Percentiles rank a stretch among this genome's conserved stretches.
These are phyloP conservation scores for Limnephilus auricula DNA, from an alignment of 2,888 invertebrate species.

Conservation along the genomic window DNA sequence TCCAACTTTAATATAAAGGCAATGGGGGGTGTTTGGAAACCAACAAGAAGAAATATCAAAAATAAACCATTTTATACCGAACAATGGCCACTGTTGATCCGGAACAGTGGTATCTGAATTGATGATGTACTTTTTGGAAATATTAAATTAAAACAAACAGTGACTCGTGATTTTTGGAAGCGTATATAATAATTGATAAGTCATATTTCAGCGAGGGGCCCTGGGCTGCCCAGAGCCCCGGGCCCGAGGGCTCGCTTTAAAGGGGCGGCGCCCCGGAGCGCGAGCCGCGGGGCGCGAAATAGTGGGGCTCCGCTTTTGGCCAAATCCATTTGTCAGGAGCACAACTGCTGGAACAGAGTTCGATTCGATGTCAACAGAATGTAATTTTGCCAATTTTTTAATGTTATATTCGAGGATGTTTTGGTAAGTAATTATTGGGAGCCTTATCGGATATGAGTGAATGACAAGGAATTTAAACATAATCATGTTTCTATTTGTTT, in stretches of 20 bases:
- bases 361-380: constrained; percentile 37
- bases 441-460: not conserved
- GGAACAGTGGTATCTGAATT: constrained; percentile 17
- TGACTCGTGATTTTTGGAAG: constrained; percentile 60
- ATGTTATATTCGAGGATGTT: not conserved
- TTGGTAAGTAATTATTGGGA: not conserved
- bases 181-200: constrained; percentile 60
- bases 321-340: constrained; percentile 54
- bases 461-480: not conserved
- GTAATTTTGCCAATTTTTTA: constrained; percentile 30
- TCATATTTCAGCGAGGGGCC: constrained; percentile 51
- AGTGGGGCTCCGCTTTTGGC: constrained; percentile 24
- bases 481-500: not conserved
- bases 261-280: constrained; percentile 44
- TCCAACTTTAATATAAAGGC: constrained; percentile 57
- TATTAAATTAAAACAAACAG: constrained; percentile 65
- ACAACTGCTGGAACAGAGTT: constrained; percentile 29
- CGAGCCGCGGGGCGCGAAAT: constrained; percentile 47
- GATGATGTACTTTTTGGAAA: constrained; percentile 39
- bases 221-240: constrained; percentile 23
- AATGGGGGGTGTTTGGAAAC: constrained; percentile 56
- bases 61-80: constrained; percentile 34
- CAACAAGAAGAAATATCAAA: constrained; percentile 6
- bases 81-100: constrained; percentile 39
- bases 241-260: constrained; percentile 41